Evolutionary conservation across 2,797 vertebrate species (phyloP), one percentile per base, ranked within the genome.

Genomic region (Benthosema pterotum): DNA sequence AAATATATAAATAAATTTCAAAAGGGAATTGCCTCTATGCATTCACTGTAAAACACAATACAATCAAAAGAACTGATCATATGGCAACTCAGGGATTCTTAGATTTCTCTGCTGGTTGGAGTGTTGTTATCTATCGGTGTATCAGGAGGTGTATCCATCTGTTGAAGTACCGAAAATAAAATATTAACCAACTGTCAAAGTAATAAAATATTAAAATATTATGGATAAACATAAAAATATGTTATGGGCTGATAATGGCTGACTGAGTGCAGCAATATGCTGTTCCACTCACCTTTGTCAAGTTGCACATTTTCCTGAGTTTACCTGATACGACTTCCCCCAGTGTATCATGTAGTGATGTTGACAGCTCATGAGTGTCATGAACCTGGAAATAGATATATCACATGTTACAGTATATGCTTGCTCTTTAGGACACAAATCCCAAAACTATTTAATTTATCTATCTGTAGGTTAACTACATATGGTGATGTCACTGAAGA

Each of bases 241-340:
- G 32, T 38, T 8, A 28, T 43, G 45, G 53, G 59, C 19, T 19
- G 15, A 42, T 11, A 54, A 7, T 38, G 32, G 46, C 8, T 60
- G 13, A 47, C 22, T 50, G 32, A 17, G 11, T 1, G n/a, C 1
- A 15, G 11, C 17, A 19, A 17, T 11, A 6, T 2, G 14, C 42
- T 12, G 9, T 61, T 52, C 11, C 47, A 56, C 60, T 76, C 51
- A 89, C 90, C 76, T 71, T 71, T 61, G 69, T 17, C 14, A 73
- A 64, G 68, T 63, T 77, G 67, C 92, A 93, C 13, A 1, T 72
- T 51, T 15, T 2, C 48, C 49, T 85, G 52, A 68, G 87, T 59
- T 89, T 92, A 67, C 78, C 83, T 59, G 77, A 75, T 38, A 80
- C 89, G 22, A 89, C 79, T 38, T 68, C 89, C 59, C 63, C 64